Base-by-base conservation (phyloP, 1,140 invertebrate genomes). In the Drosophila parabipectinata region DNA sequence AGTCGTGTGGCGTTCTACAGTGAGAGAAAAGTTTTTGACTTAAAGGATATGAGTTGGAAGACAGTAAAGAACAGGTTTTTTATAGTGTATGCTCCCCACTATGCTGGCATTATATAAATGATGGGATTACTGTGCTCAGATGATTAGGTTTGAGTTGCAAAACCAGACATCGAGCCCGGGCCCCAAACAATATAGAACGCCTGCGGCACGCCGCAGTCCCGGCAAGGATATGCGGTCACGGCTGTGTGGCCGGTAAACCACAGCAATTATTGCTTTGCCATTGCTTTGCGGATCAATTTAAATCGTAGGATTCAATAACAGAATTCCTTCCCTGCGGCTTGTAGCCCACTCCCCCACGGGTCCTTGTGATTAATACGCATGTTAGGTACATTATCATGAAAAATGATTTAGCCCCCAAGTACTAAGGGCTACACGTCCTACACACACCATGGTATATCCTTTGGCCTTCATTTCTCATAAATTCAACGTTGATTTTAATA, bases 241-340 rank as follows among this genome's bases (percentile, higher is more conserved):
- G n/a, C 74, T 66, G 60, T 45, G 47, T 34, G 57, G 55, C 30
- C 47, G 64, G 34, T 41, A 82, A 88, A 69, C 79, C 83, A 45
- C 83, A 87, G 69, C 63, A 88, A 87, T 88, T 87, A 83, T 77
- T 88, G 67, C 72, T 82, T 69, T 62, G 59, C 56, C 51, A 84
- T 79, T 85, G 80, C 67, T 21, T 56, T 69, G 57, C 47, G 75
- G 83, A 79, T 67, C 61, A 77, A 77, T 88, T 87, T 73, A 88
- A 87, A 83, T 82, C 82, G 83, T 73, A 50, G 67, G 67, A 78
- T 83, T 88, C 79, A 88, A 88, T 88, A 83, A 64, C 72, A 50
- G 56, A 76, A 72, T 76, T 56, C 59, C 77, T 66, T 58, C 55
- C 60, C 26, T 66, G 63, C 34, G 45, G 69, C 39, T 62, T 48